Evolutionary conservation across 2,888 invertebrate genomes (phyloP).

Genomic region (Ormyrus nitidulus): DNA sequence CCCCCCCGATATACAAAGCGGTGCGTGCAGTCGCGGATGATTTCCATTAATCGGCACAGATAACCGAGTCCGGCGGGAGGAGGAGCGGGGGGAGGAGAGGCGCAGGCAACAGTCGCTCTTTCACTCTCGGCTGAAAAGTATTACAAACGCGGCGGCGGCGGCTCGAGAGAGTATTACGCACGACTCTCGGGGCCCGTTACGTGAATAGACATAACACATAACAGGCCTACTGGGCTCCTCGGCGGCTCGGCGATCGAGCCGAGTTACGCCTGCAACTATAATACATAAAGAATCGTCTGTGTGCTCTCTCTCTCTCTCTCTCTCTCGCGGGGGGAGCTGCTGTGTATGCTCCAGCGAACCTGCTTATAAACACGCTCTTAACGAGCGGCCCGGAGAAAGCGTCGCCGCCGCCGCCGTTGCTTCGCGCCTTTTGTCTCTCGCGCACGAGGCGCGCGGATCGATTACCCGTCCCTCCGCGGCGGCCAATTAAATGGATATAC

Average conservation of each 20-base stretch:
- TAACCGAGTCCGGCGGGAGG: too few species aligned
- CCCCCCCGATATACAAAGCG: too few species aligned
- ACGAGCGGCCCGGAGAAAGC: constrained; percentile 38
- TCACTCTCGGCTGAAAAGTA: too few species aligned
- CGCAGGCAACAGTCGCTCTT: too few species aligned
- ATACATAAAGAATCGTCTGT: constrained; percentile 44
- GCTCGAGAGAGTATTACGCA: constrained; percentile 6
- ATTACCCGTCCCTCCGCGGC: not conserved
- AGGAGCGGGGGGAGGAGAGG: too few species aligned
- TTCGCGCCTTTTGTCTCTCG: not conserved
- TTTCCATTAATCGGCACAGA: too few species aligned
- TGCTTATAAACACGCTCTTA: constrained; percentile 30
- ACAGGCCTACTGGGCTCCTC: constrained; percentile 40
- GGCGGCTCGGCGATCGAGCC: not conserved
- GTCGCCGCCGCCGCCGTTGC: not conserved
- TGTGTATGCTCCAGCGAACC: constrained; percentile 8
- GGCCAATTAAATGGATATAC: not conserved
- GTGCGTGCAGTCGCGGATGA: too few species aligned
- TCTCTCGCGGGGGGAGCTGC: not conserved
- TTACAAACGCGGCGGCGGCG: too few species aligned
- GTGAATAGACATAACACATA: constrained; percentile 53
- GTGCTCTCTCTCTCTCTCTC: not conserved
- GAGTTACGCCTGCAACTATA: not conserved
- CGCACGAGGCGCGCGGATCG: not conserved
- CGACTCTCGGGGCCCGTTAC: constrained; percentile 47